Evolutionary conservation across 2,113 vertebrate species (phyloP).

Genomic region (Pseudopodoces humilis): DNA sequence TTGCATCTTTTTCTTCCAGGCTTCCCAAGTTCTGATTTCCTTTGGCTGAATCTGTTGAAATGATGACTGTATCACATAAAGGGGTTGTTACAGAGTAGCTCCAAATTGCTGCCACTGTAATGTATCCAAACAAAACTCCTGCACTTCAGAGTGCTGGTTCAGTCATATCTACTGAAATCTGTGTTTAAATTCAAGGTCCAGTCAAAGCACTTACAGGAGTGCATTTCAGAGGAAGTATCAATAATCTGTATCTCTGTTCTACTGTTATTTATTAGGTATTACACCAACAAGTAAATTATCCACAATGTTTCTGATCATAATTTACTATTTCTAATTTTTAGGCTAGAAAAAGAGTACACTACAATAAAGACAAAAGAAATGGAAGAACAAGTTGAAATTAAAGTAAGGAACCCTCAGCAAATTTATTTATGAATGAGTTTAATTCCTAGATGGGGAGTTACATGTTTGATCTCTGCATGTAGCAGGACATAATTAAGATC

Average conservation of each 20-base stretch:
- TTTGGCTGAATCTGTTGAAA: neutral
- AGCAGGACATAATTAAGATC: neutral
- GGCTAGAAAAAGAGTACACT: conserved; percentile 99
- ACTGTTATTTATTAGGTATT: neutral
- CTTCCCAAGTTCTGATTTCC: neutral
- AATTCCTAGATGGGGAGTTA: neutral
- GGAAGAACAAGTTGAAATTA: conserved; percentile 99
- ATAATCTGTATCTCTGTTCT: neutral
- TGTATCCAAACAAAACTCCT: neutral
- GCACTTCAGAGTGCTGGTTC: neutral
- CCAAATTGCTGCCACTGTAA: neutral
- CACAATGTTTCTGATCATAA: neutral
- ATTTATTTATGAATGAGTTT: neutral
- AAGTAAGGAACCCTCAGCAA: conserved; percentile 76
- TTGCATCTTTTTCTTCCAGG: neutral
- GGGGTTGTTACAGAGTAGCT: neutral
- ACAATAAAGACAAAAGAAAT: conserved; percentile 99
- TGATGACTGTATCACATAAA: neutral
- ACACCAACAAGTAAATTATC: neutral
- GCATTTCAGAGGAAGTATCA: neutral
- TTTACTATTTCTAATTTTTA: conserved; percentile 64
- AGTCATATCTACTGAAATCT: neutral
- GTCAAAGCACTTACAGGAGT: neutral
- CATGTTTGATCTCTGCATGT: neutral
- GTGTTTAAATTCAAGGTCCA: neutral